Evolutionary conservation across 2,113 vertebrate species (phyloP).

Genomic region (Meleagris gallopavo): DNA sequence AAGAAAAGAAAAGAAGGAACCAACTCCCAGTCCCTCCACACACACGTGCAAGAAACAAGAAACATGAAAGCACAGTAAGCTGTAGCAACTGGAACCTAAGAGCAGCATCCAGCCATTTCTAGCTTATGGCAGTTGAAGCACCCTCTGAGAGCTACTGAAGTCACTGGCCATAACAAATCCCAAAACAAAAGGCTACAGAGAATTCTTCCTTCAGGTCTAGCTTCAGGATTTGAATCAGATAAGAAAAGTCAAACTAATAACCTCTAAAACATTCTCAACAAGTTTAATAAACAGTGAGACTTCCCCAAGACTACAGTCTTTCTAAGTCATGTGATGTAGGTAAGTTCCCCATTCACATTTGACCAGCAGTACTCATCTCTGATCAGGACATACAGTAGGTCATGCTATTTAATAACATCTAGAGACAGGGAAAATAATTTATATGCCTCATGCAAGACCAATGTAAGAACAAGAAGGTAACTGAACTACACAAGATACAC

Average conservation of each 20-base stretch:
- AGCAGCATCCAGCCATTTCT: neutral
- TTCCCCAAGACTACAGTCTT: neutral
- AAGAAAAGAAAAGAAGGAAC: neutral
- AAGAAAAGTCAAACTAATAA: conserved; percentile 10
- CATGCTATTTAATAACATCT: neutral
- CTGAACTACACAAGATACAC: neutral
- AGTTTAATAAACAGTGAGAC: neutral
- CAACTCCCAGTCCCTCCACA: neutral
- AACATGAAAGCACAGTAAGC: neutral
- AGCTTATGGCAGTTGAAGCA: neutral
- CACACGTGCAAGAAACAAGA: neutral
- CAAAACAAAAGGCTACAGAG: neutral
- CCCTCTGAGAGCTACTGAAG: neutral
- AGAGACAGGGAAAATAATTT: neutral
- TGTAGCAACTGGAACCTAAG: neutral
- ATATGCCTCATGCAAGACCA: neutral
- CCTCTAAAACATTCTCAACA: neutral
- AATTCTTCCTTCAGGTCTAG: neutral
- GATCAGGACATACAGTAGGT: neutral
- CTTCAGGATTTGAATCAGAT: neutral
- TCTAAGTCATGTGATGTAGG: neutral
- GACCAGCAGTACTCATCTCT: neutral
- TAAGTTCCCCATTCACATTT: neutral
- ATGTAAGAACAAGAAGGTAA: neutral
- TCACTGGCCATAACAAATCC: neutral